phyloP scores from a whole-genome alignment of 2,113 vertebrate species.

The Passer domesticus region DNA sequence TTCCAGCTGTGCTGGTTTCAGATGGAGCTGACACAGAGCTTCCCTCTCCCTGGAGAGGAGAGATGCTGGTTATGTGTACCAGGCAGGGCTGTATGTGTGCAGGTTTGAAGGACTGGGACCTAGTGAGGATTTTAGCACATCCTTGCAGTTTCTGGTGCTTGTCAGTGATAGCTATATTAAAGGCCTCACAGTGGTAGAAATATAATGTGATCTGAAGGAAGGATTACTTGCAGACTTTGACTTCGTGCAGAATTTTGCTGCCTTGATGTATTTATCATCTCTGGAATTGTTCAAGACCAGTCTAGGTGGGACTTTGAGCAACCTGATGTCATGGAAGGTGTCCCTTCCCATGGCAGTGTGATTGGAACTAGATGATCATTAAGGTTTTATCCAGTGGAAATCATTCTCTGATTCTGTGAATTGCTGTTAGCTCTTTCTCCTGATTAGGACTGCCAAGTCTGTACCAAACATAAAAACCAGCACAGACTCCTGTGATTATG shows the following conservation, averaged over 20 bases:
- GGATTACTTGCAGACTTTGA: neutral
- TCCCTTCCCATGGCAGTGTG: fast-evolving
- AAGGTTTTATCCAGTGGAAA: neutral
- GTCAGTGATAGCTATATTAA: neutral
- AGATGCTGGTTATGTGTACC: neutral
- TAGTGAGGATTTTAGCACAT: neutral
- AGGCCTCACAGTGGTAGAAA: neutral
- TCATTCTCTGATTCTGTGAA: neutral
- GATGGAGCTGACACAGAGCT: neutral
- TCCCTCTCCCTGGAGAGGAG: neutral
- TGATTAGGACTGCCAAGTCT: neutral
- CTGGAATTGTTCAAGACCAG: neutral
- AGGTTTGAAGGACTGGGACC: neutral
- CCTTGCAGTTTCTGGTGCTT: neutral
- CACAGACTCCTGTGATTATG: neutral
- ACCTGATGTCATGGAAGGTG: neutral
- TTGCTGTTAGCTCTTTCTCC: neutral
- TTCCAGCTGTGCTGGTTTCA: neutral
- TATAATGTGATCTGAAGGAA: neutral
- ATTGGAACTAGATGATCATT: neutral
- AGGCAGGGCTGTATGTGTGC: fast-evolving
- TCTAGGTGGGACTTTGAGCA: neutral
- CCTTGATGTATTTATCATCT: neutral
- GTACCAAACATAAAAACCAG: neutral
- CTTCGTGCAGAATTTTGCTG: neutral